A percentile compares a stretch with the other conserved stretches of the same genome.
These are phyloP conservation scores for Apostichopus japonicus DNA, from an alignment of 35 echinoderm and acorn worm species.

Conservation along the genomic window DNA sequence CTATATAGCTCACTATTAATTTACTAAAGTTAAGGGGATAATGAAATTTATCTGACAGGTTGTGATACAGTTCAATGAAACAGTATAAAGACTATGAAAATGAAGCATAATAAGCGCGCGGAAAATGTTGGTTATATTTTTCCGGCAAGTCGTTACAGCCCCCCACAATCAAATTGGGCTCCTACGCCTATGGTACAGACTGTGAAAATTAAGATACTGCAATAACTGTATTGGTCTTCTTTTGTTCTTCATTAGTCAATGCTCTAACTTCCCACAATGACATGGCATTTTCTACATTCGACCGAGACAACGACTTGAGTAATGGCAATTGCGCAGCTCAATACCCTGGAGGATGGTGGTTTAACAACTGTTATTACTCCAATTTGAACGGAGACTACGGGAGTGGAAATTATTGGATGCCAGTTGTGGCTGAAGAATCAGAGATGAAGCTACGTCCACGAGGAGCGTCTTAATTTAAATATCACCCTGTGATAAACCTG, in stretches of 20 bases:
- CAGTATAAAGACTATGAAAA: no score
- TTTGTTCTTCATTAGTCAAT: neutral
- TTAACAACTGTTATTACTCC: constrained; percentile 32
- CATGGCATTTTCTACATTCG: neutral
- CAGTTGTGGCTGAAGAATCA: neutral
- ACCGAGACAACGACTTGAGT: constrained; percentile 81
- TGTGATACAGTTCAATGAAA: no score
- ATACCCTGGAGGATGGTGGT: constrained; percentile 80
- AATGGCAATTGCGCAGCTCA: constrained; percentile 60
- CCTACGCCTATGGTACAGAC: no score
- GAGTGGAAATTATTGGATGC: constrained; percentile 8
- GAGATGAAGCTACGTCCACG: constrained; percentile 26
- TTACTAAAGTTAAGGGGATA: no score
- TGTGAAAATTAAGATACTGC: no score
- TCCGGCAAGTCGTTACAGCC: no score
- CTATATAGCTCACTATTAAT: no score
- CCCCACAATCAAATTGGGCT: no score
- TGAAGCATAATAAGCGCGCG: no score
- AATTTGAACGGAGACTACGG: neutral
- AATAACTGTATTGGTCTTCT: neutral
- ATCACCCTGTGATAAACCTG: no score
- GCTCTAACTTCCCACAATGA: neutral
- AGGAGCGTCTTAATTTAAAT: neutral
- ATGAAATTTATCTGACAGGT: no score
- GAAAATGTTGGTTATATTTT: no score